A percentile compares a stretch with the other conserved stretches of the same genome.
Conservation (phyloP, 2,797 vertebrate species). For the Buceros bicornis region DNA sequence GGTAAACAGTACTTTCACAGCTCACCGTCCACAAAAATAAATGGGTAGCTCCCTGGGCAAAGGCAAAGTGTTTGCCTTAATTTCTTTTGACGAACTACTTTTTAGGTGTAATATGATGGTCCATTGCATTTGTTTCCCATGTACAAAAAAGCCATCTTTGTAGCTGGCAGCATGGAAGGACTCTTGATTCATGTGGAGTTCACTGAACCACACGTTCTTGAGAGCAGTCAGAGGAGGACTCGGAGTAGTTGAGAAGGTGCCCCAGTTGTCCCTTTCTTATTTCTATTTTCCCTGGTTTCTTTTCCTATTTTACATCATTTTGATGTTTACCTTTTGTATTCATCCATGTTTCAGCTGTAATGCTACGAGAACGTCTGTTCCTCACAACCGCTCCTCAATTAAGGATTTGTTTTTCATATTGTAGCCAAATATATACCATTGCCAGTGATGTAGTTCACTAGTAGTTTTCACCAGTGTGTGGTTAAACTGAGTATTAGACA, state of each 20-base stretch:
- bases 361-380: not conserved
- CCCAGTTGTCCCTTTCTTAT: not conserved
- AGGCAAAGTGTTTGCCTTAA: not conserved
- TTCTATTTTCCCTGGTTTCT: not conserved
- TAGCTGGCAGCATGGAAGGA: not conserved
- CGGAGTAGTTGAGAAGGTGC: not conserved
- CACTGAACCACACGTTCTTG: not conserved
- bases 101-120: not conserved
- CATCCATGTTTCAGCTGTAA: not conserved
- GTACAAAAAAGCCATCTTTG: not conserved
- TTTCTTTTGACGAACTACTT: not conserved
- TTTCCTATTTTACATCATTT: not conserved
- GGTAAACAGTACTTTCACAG: not conserved
- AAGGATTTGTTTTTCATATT: not conserved
- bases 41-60: not conserved
- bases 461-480: conserved; percentile 19
- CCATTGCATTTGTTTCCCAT: not conserved
- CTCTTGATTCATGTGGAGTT: not conserved
- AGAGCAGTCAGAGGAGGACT: not conserved
- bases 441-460: not conserved
- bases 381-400: not conserved
- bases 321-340: not conserved
- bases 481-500: not conserved
- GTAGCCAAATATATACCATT: not conserved
- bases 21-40: not conserved